These are phyloP conservation scores for Lipophrys pholis DNA, from an alignment of 2,113 vertebrate genomes.

Conservation along the genomic window DNA sequence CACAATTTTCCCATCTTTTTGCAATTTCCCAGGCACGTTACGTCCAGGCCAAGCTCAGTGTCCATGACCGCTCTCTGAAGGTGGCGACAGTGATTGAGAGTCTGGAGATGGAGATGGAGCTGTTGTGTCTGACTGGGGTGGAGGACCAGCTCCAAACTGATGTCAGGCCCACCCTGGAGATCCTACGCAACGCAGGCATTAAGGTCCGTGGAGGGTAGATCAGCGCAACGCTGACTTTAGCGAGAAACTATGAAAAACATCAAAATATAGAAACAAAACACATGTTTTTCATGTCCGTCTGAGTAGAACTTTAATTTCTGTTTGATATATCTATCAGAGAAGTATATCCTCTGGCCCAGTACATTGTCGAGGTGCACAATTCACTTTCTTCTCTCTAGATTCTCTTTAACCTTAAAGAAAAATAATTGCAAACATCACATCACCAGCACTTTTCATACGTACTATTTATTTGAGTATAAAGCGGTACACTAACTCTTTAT, in stretches of 20 bases:
- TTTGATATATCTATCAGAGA: no score
- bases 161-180: slow-evolving; percentile 95
- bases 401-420: no score
- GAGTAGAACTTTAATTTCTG: no score
- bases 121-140: slow-evolving; percentile 95
- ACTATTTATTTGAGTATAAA: not conserved
- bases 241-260: slow-evolving; percentile 7
- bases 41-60: slow-evolving; percentile 94
- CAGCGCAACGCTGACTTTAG: not conserved
- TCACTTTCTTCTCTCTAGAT: no score
- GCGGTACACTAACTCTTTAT: no score
- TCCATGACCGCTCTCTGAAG: slow-evolving; percentile 96
- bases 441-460: no score
- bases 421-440: no score
- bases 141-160: slow-evolving; percentile 96
- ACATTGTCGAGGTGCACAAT: no score
- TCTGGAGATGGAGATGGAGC: slow-evolving; percentile 98
- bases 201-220: slow-evolving; percentile 82
- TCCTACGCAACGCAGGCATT: slow-evolving; percentile 94
- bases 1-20: not conserved
- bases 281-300: slow-evolving; percentile 22
- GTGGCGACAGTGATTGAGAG: slow-evolving; percentile 97
- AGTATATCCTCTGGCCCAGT: no score
- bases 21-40: slow-evolving; percentile 88
- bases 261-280: slow-evolving; percentile 11